A percentile compares a stretch with the other conserved stretches of the same genome.
Conservation (phyloP, 2,113 vertebrate species). For the Reinhardtius hippoglossoides region DNA sequence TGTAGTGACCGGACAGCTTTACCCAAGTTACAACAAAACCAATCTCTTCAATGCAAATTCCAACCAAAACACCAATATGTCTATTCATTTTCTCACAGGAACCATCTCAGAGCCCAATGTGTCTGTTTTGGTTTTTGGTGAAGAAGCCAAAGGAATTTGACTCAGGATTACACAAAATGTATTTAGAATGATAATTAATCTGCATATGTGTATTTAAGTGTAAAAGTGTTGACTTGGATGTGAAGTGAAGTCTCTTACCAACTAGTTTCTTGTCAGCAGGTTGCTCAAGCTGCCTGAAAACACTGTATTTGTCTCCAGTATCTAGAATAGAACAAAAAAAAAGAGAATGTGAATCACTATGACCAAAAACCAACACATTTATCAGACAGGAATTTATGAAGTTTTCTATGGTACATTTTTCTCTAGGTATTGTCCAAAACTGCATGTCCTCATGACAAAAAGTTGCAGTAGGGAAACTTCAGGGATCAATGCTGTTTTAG, state of each 20-base stretch:
- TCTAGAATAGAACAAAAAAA: conserved; percentile 76
- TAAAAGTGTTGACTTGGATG: neutral
- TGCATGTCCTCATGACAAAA: too few species aligned
- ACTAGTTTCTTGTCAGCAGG: conserved; percentile 88
- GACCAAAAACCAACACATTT: conserved; percentile 22
- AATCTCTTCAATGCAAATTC: neutral
- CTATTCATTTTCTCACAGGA: conserved; percentile 8
- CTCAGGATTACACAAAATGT: neutral
- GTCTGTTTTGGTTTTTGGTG: conserved; percentile 5
- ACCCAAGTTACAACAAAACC: conserved; percentile 12
- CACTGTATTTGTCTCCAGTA: conserved; percentile 94
- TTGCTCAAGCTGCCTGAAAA: conserved; percentile 92
- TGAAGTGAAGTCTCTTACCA: conserved; percentile 83
- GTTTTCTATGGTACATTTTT: neutral
- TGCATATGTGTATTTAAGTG: neutral
- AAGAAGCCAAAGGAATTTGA: neutral
- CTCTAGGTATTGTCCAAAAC: neutral
- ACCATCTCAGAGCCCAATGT: conserved; percentile 29
- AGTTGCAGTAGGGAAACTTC: too few species aligned
- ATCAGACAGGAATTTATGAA: neutral
- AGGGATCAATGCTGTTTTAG: too few species aligned
- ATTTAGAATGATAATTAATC: neutral
- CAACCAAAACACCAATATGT: neutral
- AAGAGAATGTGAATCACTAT: too few species aligned
- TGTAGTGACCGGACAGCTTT: conserved; percentile 23